phyloP scores from a whole-genome alignment of 2,797 vertebrate species.

The Gila robusta region DNA sequence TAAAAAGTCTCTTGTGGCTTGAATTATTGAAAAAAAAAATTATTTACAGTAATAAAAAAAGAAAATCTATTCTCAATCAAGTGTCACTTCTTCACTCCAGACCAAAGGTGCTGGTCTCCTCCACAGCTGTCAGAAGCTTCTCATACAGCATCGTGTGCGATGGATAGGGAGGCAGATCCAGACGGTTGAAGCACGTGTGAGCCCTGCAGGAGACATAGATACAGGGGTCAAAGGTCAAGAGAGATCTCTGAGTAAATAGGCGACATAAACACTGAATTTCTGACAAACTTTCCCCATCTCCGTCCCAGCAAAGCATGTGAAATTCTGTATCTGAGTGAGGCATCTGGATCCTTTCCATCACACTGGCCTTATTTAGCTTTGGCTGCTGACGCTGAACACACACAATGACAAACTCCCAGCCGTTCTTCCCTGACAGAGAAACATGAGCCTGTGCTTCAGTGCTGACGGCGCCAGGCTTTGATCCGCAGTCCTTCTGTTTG shows the following conservation, averaged over 20 bases:
- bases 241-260: not conserved
- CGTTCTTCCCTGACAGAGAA: constrained; percentile 53
- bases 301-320: not conserved
- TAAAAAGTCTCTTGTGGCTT: constrained; percentile 36
- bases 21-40: constrained; percentile 48
- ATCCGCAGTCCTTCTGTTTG: constrained; percentile 45
- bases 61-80: constrained; percentile 42
- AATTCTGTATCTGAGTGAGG: constrained; percentile 34
- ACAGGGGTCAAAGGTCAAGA: constrained; percentile 42
- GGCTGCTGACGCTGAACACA: constrained; percentile 38
- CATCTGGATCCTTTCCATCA: constrained; percentile 29
- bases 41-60: constrained; percentile 29
- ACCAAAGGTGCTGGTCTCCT: constrained; percentile 97
- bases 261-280: not conserved
- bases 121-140: constrained; percentile 94
- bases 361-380: constrained; percentile 36
- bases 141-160: constrained; percentile 95
- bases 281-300: too few species aligned
- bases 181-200: constrained; percentile 96
- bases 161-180: constrained; percentile 96
- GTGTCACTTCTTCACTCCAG: constrained; percentile 80
- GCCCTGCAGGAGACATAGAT: constrained; percentile 78
- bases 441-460: constrained; percentile 49
- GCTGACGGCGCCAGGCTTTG: constrained; percentile 51
- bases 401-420: constrained; percentile 37